Percentiles rank a stretch among this genome's conserved stretches.
Evolutionary conservation across 2,113 vertebrate species (phyloP).

Genomic region (Tautogolabrus adspersus): DNA sequence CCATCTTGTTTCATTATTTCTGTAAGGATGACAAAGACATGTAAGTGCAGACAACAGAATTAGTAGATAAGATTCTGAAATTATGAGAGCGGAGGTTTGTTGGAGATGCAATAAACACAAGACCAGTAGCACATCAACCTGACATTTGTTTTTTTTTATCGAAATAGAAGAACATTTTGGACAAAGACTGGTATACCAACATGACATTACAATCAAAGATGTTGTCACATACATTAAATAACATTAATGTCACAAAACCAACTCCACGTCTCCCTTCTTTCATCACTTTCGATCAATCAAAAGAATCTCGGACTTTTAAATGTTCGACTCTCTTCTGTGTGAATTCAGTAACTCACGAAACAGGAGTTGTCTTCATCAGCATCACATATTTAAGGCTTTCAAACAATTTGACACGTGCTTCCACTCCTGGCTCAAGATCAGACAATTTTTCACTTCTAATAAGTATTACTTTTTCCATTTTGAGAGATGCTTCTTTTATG

Average conservation of each 20-base stretch:
- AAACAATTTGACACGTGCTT: conserved; percentile 19
- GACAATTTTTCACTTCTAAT: neutral
- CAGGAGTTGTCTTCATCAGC: neutral
- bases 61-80: neutral
- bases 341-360: neutral
- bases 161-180: conserved; percentile 39
- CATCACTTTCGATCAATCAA: neutral
- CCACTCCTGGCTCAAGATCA: neutral
- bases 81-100: neutral
- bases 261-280: conserved; percentile 31
- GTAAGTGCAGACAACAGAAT: too few relatives aligned
- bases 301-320: neutral
- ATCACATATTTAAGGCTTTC: conserved; percentile 51
- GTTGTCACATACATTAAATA: conserved; percentile 58
- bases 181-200: conserved; percentile 48
- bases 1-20: too few relatives aligned
- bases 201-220: conserved; percentile 48
- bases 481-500: neutral
- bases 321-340: neutral
- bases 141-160: conserved; percentile 52
- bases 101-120: neutral
- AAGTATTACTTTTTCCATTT: neutral
- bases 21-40: neutral
- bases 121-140: neutral
- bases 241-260: conserved; percentile 37